phyloP scores from a whole-genome alignment of 35 echinoderm and acorn worm species.

The Lytechinus variegatus region DNA sequence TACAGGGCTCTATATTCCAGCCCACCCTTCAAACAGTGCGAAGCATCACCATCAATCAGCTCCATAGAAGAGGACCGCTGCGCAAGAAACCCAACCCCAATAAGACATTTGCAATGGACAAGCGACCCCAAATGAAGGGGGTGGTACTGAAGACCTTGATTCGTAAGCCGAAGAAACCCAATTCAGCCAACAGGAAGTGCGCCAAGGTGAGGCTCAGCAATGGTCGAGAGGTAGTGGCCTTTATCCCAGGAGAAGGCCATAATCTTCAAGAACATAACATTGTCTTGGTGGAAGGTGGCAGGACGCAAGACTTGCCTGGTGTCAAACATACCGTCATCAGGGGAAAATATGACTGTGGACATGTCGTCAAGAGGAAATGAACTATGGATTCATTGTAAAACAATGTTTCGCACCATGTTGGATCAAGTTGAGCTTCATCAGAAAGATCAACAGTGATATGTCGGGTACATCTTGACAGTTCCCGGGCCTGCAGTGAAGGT shows the following conservation, averaged over 20 bases:
- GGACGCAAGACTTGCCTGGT: slow-evolving; percentile 94
- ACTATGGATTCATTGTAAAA: neutral
- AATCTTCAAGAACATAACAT: slow-evolving; percentile 97
- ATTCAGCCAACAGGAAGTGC: slow-evolving; percentile 94
- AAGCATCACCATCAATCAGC: slow-evolving; percentile 69
- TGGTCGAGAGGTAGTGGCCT: slow-evolving; percentile 89
- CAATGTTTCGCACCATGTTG: neutral
- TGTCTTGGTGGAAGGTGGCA: slow-evolving; percentile 92
- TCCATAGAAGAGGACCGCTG: slow-evolving; percentile 81
- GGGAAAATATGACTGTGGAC: slow-evolving; percentile 98
- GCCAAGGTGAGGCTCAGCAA: slow-evolving; percentile 89
- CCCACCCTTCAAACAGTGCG: slow-evolving; percentile 51
- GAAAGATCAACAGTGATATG: neutral
- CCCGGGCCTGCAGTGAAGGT: neutral
- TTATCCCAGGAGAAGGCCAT: slow-evolving; percentile 93
- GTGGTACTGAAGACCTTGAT: slow-evolving; percentile 86
- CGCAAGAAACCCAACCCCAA: slow-evolving; percentile 77
- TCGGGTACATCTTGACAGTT: neutral
- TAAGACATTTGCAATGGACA: slow-evolving; percentile 79
- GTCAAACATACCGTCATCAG: slow-evolving; percentile 93
- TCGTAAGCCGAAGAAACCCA: slow-evolving; percentile 96
- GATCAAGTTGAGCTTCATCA: neutral
- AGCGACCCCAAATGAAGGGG: slow-evolving; percentile 92
- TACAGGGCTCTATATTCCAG: neutral
- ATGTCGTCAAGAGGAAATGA: slow-evolving; percentile 90